phyloP scores from a whole-genome alignment of 2,888 invertebrate genomes.

The Schizotus pectinicornis region DNA sequence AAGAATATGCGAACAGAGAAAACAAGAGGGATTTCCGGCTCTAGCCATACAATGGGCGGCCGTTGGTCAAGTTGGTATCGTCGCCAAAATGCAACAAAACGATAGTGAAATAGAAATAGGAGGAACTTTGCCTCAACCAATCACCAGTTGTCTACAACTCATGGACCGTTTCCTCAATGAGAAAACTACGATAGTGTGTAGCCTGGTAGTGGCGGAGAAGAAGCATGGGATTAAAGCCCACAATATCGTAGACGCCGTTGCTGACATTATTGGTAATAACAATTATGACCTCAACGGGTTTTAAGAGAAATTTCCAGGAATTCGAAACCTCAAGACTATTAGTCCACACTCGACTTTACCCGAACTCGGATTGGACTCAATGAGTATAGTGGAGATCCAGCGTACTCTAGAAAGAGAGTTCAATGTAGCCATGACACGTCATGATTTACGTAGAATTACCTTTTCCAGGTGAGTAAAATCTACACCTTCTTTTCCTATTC shows the following conservation, averaged over 20 bases:
- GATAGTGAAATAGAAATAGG: conserved; percentile 55
- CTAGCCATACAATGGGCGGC: conserved; percentile 92
- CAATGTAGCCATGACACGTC: too few species aligned
- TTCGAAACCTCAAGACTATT: conserved; percentile 44
- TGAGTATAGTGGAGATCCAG: conserved; percentile 72
- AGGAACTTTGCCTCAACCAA: conserved; percentile 70
- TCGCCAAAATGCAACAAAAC: conserved; percentile 22
- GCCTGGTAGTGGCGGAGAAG: conserved; percentile 87
- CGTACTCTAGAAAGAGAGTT: conserved; percentile 12
- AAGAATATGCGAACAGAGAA: conserved; percentile 76
- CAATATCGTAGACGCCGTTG: conserved; percentile 70
- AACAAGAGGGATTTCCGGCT: conserved; percentile 71
- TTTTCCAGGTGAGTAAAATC: too few species aligned
- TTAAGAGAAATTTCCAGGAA: conserved; percentile 9
- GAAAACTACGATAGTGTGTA: conserved; percentile 69
- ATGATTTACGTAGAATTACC: too few species aligned
- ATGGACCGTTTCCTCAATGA: conserved; percentile 74
- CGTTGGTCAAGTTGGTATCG: conserved; percentile 68
- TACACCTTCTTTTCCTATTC: too few species aligned
- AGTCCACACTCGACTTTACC: conserved; percentile 60
- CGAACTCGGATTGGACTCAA: conserved; percentile 74
- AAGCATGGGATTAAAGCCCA: conserved; percentile 66
- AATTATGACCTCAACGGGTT: too few species aligned
- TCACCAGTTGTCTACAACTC: conserved; percentile 65
- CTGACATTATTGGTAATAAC: conserved; percentile 44